A percentile compares a stretch with the other conserved stretches of the same genome.
Evolutionary conservation across 2,797 vertebrate species (phyloP).

Genomic region (Remorina albescens): DNA sequence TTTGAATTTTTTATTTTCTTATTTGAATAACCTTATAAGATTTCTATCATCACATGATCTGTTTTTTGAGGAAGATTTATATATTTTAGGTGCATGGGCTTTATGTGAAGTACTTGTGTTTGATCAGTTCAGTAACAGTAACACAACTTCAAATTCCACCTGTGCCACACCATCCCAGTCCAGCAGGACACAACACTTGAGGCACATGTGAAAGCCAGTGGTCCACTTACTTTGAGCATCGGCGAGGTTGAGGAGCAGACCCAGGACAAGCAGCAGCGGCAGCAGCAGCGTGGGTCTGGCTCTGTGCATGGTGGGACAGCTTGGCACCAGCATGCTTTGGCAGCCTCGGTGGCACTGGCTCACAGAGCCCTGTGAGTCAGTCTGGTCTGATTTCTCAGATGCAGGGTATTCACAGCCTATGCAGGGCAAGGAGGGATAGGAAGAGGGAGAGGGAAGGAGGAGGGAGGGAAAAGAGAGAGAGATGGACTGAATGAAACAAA

Average conservation of each 20-base stretch:
- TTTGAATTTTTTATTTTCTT: not conserved
- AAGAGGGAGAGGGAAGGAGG: slow-evolving; percentile 49
- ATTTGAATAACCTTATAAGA: not conserved
- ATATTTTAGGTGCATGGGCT: not conserved
- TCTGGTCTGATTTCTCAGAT: slow-evolving; percentile 89
- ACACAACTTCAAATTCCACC: slow-evolving; percentile 1
- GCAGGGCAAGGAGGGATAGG: slow-evolving; percentile 67
- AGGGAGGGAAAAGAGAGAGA: slow-evolving; percentile 44
- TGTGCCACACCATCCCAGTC: slow-evolving; percentile 7
- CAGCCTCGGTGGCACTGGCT: slow-evolving; percentile 90
- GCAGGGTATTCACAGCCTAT: slow-evolving; percentile 94
- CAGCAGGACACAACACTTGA: slow-evolving; percentile 29
- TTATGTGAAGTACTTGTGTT: not conserved
- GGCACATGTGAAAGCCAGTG: slow-evolving; percentile 47
- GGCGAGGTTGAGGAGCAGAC: slow-evolving; percentile 87
- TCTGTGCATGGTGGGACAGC: slow-evolving; percentile 90
- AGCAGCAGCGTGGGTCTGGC: slow-evolving; percentile 89
- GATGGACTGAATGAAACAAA: slow-evolving; percentile 84
- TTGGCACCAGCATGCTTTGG: slow-evolving; percentile 91
- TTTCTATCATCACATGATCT: not conserved
- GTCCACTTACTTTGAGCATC: slow-evolving; percentile 93
- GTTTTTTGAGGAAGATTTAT: not conserved
- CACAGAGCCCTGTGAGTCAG: slow-evolving; percentile 87
- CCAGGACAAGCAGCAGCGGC: slow-evolving; percentile 87
- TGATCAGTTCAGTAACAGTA: not conserved